Conservation (phyloP, 1,140 invertebrate species). For the Calliphora vicina region DNA sequence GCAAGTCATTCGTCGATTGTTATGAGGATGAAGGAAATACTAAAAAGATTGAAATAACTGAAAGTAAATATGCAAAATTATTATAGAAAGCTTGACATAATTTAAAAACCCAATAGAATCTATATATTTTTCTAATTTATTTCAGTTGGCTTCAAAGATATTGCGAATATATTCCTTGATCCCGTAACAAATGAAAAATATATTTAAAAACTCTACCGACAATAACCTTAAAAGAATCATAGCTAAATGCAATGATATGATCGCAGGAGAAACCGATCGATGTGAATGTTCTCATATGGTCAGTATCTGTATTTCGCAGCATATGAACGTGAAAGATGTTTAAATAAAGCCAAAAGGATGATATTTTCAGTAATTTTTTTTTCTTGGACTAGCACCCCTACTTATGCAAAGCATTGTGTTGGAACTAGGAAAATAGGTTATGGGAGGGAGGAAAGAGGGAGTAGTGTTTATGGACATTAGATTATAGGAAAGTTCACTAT, state of each 20-base stretch:
- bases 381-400: no score
- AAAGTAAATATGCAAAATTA: slow-evolving; percentile 25
- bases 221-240: slow-evolving; percentile 15
- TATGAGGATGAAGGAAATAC: slow-evolving; percentile 30
- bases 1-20: slow-evolving; percentile 24
- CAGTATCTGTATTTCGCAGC: background rate
- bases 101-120: no score
- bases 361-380: no score
- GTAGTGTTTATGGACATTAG: no score
- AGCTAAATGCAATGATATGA: background rate
- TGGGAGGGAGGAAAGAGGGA: no score
- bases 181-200: slow-evolving; percentile 25
- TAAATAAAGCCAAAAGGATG: background rate
- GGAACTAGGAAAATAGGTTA: no score
- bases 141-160: slow-evolving; percentile 33
- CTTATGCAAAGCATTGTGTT: no score
- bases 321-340: slow-evolving; percentile 35
- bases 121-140: background rate
- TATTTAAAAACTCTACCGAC: slow-evolving; percentile 19
- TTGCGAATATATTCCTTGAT: slow-evolving; percentile 21
- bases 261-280: slow-evolving; percentile 10
- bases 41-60: slow-evolving; percentile 36
- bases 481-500: no score
- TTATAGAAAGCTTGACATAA: no score
- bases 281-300: slow-evolving; percentile 32